These are phyloP conservation scores for Bergia puertoricense DNA, from an alignment of 92 coral and sea anemone species.

Conservation along the genomic window DNA sequence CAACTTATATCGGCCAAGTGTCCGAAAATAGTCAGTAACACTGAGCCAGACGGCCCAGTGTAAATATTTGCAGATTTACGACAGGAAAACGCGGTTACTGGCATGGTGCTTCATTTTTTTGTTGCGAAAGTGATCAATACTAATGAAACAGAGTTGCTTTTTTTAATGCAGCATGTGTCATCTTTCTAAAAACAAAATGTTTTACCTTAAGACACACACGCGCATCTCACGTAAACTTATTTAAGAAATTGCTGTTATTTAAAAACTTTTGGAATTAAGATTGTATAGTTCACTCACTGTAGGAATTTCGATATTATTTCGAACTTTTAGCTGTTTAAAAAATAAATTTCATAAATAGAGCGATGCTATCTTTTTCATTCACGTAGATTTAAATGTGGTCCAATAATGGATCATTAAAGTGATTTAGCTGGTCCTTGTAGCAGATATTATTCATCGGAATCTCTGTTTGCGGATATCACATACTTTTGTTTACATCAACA, in stretches of 20 bases:
- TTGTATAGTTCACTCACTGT: not conserved
- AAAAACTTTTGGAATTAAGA: too few relatives aligned
- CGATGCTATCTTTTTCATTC: not conserved
- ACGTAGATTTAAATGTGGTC: conserved; percentile 19
- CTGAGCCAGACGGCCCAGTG: conserved; percentile 40
- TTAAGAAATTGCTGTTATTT: not conserved
- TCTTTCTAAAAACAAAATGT: not conserved
- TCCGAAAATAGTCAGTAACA: conserved; percentile 29
- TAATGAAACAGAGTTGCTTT: not conserved
- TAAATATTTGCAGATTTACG: conserved; percentile 28
- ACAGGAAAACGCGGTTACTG: not conserved
- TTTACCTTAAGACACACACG: not conserved
- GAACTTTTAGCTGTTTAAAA: not conserved
- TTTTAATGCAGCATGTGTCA: not conserved
- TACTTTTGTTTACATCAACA: conserved; percentile 40
- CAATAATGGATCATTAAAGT: conserved; percentile 23
- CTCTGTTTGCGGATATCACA: conserved; percentile 6
- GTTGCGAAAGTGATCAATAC: not conserved
- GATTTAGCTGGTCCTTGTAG: conserved; percentile 5
- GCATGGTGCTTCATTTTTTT: not conserved
- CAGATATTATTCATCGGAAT: conserved; percentile 12
- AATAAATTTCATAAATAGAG: conserved; percentile 7
- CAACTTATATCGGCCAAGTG: conserved; percentile 35
- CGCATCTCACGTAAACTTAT: not conserved
- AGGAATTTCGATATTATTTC: not conserved